A percentile compares a stretch with the other conserved stretches of the same genome.
Evolutionary conservation across 2,888 invertebrate species (phyloP).

Genomic region (Plusia festucae): DNA sequence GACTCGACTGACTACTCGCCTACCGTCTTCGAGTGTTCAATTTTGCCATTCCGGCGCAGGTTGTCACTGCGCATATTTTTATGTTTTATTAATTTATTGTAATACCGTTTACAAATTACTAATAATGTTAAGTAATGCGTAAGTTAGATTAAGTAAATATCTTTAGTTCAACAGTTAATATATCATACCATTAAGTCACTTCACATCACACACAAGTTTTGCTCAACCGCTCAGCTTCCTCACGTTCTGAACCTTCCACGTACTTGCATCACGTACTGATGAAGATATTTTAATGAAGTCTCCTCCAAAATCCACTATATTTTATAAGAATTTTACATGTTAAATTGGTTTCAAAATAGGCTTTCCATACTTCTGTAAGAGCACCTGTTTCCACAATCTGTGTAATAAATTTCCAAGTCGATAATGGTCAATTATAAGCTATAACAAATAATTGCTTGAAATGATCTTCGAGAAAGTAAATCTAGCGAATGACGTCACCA

Average conservation of each 20-base stretch:
- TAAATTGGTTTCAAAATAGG: background rate
- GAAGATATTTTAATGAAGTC: background rate
- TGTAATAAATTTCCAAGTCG: background rate
- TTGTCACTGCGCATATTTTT: constrained; percentile 80
- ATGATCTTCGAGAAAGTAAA: constrained; percentile 35
- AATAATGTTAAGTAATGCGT: constrained; percentile 87
- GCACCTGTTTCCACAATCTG: constrained; percentile 2
- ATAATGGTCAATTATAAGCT: constrained; percentile 9
- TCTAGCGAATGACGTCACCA: constrained; percentile 17
- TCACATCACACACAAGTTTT: constrained; percentile 73
- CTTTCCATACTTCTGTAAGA: background rate
- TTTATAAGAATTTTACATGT: background rate
- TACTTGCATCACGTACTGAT: constrained; percentile 12
- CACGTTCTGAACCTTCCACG: constrained; percentile 9
- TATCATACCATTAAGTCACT: constrained; percentile 72
- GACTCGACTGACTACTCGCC: constrained; percentile 56
- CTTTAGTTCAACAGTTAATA: constrained; percentile 79
- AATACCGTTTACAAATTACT: constrained; percentile 70
- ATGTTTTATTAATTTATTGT: constrained; percentile 85
- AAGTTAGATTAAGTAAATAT: constrained; percentile 83
- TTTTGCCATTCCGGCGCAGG: constrained; percentile 61
- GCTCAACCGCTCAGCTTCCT: constrained; percentile 58
- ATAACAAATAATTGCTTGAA: constrained; percentile 17
- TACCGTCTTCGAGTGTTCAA: constrained; percentile 62
- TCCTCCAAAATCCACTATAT: background rate